Percentiles rank a stretch among this genome's conserved stretches.
These are phyloP conservation scores for Oenanthe oenanthe DNA, from an alignment of 2,113 vertebrate genomes.

Conservation along the genomic window DNA sequence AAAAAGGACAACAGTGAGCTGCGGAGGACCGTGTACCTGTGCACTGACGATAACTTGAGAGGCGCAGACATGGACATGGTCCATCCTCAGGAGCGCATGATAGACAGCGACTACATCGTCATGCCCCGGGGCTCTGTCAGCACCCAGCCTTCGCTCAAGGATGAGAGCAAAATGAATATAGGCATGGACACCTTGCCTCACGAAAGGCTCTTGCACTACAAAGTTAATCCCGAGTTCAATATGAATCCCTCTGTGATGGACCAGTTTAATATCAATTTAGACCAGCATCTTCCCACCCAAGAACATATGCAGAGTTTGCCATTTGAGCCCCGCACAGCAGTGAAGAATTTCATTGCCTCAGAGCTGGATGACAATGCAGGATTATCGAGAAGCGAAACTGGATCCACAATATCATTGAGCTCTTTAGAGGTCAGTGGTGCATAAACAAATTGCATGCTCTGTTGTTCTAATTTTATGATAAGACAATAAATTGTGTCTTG, in stretches of 20 bases:
- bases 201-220: conserved; percentile 96
- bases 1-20: conserved; percentile 88
- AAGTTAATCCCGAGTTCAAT: conserved; percentile 92
- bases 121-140: conserved; percentile 91
- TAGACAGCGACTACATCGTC: conserved; percentile 99
- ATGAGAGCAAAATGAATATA: conserved; percentile 94
- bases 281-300: conserved; percentile 88
- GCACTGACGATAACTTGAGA: conserved; percentile 92
- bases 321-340: conserved; percentile 96
- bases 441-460: conserved; percentile 21
- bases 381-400: conserved; percentile 96
- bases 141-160: conserved; percentile 88
- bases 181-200: conserved; percentile 93
- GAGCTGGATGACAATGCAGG: conserved; percentile 94
- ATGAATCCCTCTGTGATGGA: conserved; percentile 92
- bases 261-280: conserved; percentile 92
- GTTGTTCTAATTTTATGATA: not conserved
- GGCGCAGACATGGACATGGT: conserved; percentile 91
- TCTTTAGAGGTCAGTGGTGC: conserved; percentile 91
- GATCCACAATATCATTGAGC: conserved; percentile 98
- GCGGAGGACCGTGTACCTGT: conserved; percentile 94
- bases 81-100: conserved; percentile 88
- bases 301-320: conserved; percentile 96
- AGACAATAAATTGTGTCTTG: not conserved
- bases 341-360: conserved; percentile 97